Base-by-base conservation (phyloP, 2,113 vertebrate species). In the Sphaerodactylus townsendi region DNA sequence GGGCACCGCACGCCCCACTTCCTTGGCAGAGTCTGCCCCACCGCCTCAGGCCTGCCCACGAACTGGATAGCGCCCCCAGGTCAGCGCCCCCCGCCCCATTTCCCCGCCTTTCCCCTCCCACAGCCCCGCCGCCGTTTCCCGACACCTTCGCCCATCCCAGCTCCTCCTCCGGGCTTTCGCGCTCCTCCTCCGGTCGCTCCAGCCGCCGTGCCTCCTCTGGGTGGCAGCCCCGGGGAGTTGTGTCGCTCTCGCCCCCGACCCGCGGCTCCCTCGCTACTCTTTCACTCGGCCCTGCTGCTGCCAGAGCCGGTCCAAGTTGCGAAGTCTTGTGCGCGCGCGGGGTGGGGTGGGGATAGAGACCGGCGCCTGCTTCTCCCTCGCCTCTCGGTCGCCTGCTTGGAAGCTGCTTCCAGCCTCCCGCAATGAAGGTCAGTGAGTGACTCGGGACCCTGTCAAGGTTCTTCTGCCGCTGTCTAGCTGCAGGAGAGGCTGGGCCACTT, bases 381-480 rank as follows among this genome's bases (percentile, higher is more conserved):
- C n/a, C 68, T 28, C 23, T 15, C n/a, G 10, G 10, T 25, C 39
- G 17, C 17, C 15, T 33, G 39, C 41, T 41, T 68, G 81, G 62
- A 46, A 75, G 69, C 79, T 10, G 74, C 30, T 65, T 33, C 48
- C 2, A 5, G 21, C 83, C 25, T 21, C 83, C 46, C 28, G 86
- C 84, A 0, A 95, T 95, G 95, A 95, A 94, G 95, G 95, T 95
- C 73, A 93, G 93, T 90, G 53, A 41, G 30, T 23, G 2, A 35
- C 13, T 13, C 46, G 33, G 13, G 23, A 14, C 73, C 25, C 37
- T 35, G 19, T 33, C 11, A 33, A 2, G 23, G 41, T 62, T 46
- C 17, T 30, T 15, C 33, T n/a, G 10, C 50, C 50, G 21, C 6
- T 19, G 14, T 17, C 50, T 53, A 14, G 46, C 46, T 48, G n/a